A percentile compares a stretch with the other conserved stretches of the same genome.
Evolutionary conservation across 2,797 vertebrate species (phyloP).

Genomic region (Aeoliscus strigatus): DNA sequence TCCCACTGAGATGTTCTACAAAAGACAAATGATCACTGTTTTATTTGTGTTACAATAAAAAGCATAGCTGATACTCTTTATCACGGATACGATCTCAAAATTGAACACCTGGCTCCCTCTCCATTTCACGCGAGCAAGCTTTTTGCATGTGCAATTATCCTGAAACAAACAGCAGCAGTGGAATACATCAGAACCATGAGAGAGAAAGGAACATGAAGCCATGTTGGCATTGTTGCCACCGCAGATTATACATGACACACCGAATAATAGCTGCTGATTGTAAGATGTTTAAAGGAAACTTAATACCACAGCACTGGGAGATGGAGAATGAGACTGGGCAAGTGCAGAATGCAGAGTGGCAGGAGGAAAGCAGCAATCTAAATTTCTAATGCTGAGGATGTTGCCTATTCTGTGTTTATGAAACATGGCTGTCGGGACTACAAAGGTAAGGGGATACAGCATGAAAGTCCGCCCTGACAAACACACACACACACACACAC

Average conservation of each 20-base stretch:
- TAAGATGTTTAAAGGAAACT: constrained; percentile 69
- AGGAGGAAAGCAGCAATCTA: constrained; percentile 64
- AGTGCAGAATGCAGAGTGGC: constrained; percentile 68
- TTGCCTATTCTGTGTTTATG: constrained; percentile 77
- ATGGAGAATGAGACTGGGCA: constrained; percentile 66
- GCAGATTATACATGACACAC: constrained; percentile 72
- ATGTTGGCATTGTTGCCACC: constrained; percentile 66
- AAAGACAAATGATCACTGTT: constrained; percentile 58
- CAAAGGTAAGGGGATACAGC: constrained; percentile 77
- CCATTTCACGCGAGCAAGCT: constrained; percentile 21
- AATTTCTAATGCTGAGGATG: constrained; percentile 79
- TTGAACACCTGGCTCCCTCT: constrained; percentile 49
- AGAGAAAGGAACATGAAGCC: constrained; percentile 30
- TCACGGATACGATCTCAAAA: constrained; percentile 40
- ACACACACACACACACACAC: constrained; percentile 78
- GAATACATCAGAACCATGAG: constrained; percentile 36
- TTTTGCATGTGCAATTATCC: constrained; percentile 34
- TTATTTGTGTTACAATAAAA: constrained; percentile 39
- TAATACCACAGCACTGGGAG: constrained; percentile 58
- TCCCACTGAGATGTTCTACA: constrained; percentile 51
- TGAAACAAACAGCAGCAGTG: constrained; percentile 45
- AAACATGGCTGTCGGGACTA: constrained; percentile 78
- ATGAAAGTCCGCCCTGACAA: constrained; percentile 74
- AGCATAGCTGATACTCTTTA: constrained; percentile 22
- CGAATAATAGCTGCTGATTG: constrained; percentile 62